A percentile compares a stretch with the other conserved stretches of the same genome.
These are phyloP conservation scores for Agonopterix subpropinquella DNA, from an alignment of 2,888 invertebrate species.

Conservation along the genomic window DNA sequence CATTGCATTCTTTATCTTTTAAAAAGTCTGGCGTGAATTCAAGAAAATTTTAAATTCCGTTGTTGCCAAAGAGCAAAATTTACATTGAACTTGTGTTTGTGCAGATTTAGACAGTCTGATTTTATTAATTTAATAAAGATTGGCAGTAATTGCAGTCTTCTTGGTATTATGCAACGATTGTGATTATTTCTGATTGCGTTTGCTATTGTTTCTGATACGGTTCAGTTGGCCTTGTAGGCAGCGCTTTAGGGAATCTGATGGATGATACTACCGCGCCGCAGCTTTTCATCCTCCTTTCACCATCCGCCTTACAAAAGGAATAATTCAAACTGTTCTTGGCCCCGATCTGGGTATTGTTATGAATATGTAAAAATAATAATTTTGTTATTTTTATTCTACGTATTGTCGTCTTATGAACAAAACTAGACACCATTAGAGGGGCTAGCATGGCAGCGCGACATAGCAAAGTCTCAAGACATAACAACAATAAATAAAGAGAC, in stretches of 20 bases:
- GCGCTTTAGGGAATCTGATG: constrained; percentile 15
- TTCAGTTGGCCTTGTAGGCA: constrained; percentile 10
- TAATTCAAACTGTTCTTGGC: constrained; percentile 41
- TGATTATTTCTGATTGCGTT: constrained; percentile 5
- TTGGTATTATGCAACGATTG: constrained; percentile 1
- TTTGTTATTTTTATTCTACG: background rate
- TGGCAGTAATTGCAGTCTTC: background rate
- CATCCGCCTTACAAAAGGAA: constrained; percentile 24
- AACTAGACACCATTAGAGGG: too few relatives aligned
- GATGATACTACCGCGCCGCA: constrained; percentile 8
- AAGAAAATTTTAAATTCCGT: background rate
- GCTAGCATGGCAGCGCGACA: too few relatives aligned
- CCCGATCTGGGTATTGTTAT: constrained; percentile 21
- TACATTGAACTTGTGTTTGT: too few relatives aligned
- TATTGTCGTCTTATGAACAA: background rate
- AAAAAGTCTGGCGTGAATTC: background rate
- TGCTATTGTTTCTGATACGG: constrained; percentile 9
- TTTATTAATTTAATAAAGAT: background rate
- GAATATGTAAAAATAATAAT: constrained; percentile 11
- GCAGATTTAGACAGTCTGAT: background rate
- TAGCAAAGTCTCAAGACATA: too few relatives aligned
- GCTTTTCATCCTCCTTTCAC: constrained; percentile 35
- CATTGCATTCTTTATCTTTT: background rate
- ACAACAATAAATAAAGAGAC: background rate
- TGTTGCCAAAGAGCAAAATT: background rate